A percentile compares a stretch with the other conserved stretches of the same genome.
Conservation (phyloP, 1,140 invertebrate genomes). For the Ceratina calcarata region DNA sequence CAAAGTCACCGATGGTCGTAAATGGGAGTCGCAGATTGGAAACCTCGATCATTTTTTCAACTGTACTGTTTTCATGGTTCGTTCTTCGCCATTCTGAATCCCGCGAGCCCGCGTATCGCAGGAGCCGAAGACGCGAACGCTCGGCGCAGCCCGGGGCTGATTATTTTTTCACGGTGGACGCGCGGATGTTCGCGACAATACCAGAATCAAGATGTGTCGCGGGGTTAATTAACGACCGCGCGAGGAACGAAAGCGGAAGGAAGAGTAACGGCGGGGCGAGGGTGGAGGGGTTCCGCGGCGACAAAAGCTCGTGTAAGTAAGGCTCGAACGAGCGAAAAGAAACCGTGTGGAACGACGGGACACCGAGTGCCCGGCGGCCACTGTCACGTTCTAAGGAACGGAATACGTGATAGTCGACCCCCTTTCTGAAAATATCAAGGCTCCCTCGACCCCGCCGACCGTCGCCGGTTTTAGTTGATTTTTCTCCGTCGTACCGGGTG, state of each 20-base stretch:
- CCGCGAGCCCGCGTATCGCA: neutral
- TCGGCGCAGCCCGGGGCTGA: slow-evolving; percentile 13
- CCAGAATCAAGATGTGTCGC: slow-evolving; percentile 4
- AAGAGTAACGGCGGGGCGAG: slow-evolving; percentile 1
- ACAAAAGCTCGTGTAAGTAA: neutral
- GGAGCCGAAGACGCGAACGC: neutral
- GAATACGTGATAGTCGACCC: slow-evolving; percentile 60
- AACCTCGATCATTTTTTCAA: no score
- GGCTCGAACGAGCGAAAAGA: slow-evolving; percentile 18
- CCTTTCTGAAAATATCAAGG: slow-evolving; percentile 26
- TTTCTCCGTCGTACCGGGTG: no score
- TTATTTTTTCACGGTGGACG: slow-evolving; percentile 27
- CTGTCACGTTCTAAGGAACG: slow-evolving; percentile 58
- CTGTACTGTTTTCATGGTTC: no score
- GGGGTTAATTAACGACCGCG: slow-evolving; percentile 45
- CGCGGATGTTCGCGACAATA: slow-evolving; percentile 25
- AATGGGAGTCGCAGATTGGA: no score
- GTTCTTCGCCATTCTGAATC: neutral
- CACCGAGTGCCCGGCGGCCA: slow-evolving; percentile 4
- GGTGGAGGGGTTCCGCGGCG: neutral
- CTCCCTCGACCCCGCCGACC: neutral
- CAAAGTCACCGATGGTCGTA: neutral
- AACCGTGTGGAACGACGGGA: slow-evolving; percentile 11
- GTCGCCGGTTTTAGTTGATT: no score
- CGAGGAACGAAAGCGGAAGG: no score